phyloP scores from a whole-genome alignment of 2,113 vertebrate species.

The Albula glossodonta region DNA sequence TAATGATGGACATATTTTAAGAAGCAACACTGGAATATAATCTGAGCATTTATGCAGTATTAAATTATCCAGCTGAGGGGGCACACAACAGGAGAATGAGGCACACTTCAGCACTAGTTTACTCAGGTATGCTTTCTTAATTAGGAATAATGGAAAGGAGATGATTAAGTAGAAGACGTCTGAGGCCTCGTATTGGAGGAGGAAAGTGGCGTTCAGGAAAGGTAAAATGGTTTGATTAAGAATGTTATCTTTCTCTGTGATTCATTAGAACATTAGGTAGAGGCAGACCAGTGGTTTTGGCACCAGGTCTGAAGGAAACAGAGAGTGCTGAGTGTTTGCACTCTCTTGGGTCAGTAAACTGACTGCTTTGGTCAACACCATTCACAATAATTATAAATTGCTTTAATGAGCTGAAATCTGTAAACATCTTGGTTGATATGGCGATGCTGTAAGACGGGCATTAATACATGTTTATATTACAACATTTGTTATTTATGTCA shows the following conservation, averaged over 20 bases:
- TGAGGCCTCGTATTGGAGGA: not conserved
- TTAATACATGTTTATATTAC: no score
- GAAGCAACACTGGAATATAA: not conserved
- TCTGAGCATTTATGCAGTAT: conserved; percentile 15
- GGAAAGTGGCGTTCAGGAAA: conserved; percentile 7
- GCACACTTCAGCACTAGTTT: not conserved
- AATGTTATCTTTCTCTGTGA: conserved; percentile 12
- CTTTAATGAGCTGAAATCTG: not conserved
- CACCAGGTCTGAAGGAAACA: not conserved
- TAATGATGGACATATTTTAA: not conserved
- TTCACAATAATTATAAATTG: not conserved
- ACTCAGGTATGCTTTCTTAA: not conserved
- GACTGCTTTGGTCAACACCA: not conserved
- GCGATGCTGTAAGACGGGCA: no score
- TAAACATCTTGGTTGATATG: no score
- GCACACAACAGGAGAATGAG: not conserved
- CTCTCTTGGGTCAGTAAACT: not conserved
- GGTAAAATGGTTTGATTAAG: conserved; percentile 18
- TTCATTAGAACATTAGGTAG: conserved; percentile 1
- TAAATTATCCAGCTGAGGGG: not conserved
- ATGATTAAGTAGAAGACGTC: not conserved
- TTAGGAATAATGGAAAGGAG: not conserved
- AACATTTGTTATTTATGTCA: no score
- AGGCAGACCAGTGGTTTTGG: not conserved
- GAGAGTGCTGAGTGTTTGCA: not conserved